Evolutionary conservation across 2,888 invertebrate species (phyloP).

Genomic region (Thymelicus sylvestris): DNA sequence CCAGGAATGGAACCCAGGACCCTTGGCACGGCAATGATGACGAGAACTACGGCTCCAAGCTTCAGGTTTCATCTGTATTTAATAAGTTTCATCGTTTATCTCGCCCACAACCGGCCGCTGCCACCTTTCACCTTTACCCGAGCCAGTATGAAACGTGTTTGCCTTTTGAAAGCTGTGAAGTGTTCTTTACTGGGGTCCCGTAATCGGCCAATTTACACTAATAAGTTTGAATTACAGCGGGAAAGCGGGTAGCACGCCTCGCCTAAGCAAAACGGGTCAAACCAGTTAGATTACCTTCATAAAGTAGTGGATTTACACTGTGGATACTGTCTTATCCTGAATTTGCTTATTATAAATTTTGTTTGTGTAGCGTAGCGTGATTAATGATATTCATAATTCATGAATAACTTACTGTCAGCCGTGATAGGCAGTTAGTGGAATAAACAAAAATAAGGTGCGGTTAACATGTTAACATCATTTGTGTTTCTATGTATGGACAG

Average conservation of each 20-base stretch:
- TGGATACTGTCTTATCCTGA: background rate
- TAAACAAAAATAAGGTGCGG: too few relatives aligned
- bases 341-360: too few relatives aligned
- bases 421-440: too few relatives aligned
- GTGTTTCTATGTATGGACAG: too few relatives aligned
- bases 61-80: background rate
- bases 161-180: slow-evolving; percentile 5
- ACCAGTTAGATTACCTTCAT: background rate
- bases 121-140: slow-evolving; percentile 12
- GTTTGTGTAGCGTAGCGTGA: too few relatives aligned
- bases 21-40: too few relatives aligned
- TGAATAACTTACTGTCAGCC: too few relatives aligned
- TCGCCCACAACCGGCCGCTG: background rate
- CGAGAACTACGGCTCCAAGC: too few relatives aligned
- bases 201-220: background rate
- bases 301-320: background rate
- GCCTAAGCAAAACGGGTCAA: background rate
- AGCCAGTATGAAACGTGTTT: slow-evolving; percentile 3
- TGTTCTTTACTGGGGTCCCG: slow-evolving; percentile 1
- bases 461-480: too few relatives aligned
- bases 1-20: too few relatives aligned
- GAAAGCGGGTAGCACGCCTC: background rate
- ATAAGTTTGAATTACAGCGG: slow-evolving; percentile 2
- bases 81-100: background rate
- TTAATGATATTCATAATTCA: too few relatives aligned